Evolutionary conservation across 2,888 invertebrate genomes (phyloP).

Genomic region (Tolmerus cingulatus): DNA sequence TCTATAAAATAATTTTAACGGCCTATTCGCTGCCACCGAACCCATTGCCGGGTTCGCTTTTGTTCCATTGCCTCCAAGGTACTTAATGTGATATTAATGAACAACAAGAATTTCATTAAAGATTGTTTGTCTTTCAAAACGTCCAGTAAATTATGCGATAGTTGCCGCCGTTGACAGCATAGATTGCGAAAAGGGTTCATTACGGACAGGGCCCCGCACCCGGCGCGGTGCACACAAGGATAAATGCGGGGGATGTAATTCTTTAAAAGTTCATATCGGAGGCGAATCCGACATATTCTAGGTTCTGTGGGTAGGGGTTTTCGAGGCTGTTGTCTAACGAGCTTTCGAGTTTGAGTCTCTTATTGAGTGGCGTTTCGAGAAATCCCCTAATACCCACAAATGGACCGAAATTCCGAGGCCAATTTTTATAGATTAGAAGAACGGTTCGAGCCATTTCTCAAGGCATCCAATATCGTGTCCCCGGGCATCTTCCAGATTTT

Average conservation of each 20-base stretch:
- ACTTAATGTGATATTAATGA: slow-evolving; percentile 73
- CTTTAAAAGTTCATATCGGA: slow-evolving; percentile 23
- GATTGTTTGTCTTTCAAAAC: slow-evolving; percentile 71
- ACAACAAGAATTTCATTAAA: slow-evolving; percentile 74
- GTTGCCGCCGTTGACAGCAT: slow-evolving; percentile 54
- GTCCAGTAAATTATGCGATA: slow-evolving; percentile 68
- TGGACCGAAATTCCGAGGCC: not conserved
- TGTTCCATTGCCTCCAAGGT: slow-evolving; percentile 32
- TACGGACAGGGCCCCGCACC: not conserved
- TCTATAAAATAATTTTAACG: slow-evolving; percentile 43
- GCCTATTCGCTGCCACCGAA: slow-evolving; percentile 35
- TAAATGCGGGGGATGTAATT: not conserved
- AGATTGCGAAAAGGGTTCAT: slow-evolving; percentile 50
- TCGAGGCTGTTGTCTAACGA: not conserved
- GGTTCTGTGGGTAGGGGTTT: not conserved
- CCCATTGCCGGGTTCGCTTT: not conserved
- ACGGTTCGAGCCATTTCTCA: slow-evolving; percentile 14
- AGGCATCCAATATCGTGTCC: slow-evolving; percentile 8
- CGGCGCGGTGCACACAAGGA: not conserved
- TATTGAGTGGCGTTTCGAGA: not conserved
- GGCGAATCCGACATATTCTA: not conserved
- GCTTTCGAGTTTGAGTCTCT: not conserved
- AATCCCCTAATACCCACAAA: not conserved
- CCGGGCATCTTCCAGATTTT: not conserved
- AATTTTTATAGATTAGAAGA: not conserved